Percentiles rank a stretch among this genome's conserved stretches.
Evolutionary conservation across 2,888 invertebrate species (phyloP).

Genomic region (Epirrita christyi): DNA sequence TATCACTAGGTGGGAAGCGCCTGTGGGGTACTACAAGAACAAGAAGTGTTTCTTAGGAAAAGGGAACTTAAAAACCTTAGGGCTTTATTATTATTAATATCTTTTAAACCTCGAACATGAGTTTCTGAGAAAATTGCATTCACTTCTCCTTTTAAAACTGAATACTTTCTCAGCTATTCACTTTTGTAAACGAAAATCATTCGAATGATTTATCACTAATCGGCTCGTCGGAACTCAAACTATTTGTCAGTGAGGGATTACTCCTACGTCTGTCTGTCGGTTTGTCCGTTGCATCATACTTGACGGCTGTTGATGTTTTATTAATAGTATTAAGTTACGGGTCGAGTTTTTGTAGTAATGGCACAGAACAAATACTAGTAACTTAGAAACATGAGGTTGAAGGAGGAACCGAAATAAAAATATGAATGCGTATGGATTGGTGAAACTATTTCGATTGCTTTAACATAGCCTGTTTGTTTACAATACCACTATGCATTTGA

Average conservation of each 20-base stretch:
- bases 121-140: neutral
- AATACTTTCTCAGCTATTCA: neutral
- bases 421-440: too few relatives aligned
- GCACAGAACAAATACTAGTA: neutral
- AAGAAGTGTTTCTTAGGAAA: too few relatives aligned
- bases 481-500: too few relatives aligned
- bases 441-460: too few relatives aligned
- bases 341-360: constrained; percentile 14
- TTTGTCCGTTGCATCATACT: constrained; percentile 50
- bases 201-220: constrained; percentile 59
- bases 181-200: constrained; percentile 30
- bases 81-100: too few relatives aligned
- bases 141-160: neutral
- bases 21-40: too few relatives aligned
- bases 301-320: constrained; percentile 42
- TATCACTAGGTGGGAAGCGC: too few relatives aligned
- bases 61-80: too few relatives aligned
- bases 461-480: neutral
- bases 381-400: too few relatives aligned
- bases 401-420: too few relatives aligned
- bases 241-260: constrained; percentile 61
- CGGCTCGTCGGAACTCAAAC: constrained; percentile 42
- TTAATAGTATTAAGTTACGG: constrained; percentile 38
- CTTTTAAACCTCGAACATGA: too few relatives aligned
- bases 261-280: constrained; percentile 46